These are phyloP conservation scores for Orchestes rusci DNA, from an alignment of 2,888 invertebrate genomes.

Conservation along the genomic window DNA sequence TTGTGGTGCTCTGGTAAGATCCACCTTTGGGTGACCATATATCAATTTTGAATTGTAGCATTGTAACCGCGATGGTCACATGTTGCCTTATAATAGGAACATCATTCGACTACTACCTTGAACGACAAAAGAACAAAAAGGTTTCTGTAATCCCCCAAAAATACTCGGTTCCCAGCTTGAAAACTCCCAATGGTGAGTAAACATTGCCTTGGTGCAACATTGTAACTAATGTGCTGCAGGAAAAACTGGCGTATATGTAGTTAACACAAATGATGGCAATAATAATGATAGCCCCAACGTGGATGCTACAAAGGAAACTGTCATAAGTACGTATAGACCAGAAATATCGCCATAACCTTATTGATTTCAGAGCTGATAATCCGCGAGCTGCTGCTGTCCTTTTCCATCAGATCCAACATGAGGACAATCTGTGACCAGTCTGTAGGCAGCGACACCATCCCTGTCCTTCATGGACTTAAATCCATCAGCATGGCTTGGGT, in stretches of 20 bases:
- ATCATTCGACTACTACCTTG: constrained; percentile 61
- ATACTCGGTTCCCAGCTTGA: constrained; percentile 41
- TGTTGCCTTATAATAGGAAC: constrained; percentile 60
- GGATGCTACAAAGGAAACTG: too few species aligned
- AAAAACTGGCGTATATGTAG: constrained; percentile 39
- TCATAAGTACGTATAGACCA: constrained; percentile 20
- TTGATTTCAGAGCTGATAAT: constrained; percentile 48
- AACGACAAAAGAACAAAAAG: constrained; percentile 46
- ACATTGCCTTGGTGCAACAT: not conserved
- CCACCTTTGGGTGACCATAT: not conserved
- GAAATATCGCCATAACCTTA: not conserved
- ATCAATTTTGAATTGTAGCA: constrained; percentile 43
- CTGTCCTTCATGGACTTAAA: constrained; percentile 60
- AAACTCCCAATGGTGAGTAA: constrained; percentile 35
- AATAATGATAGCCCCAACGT: constrained; percentile 22
- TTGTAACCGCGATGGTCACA: constrained; percentile 47
- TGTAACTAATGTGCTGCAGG: constrained; percentile 30
- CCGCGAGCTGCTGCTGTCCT: constrained; percentile 66
- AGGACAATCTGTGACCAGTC: constrained; percentile 73
- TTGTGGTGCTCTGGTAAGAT: constrained; percentile 61
- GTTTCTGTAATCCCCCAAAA: constrained; percentile 30
- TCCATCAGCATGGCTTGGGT: constrained; percentile 60
- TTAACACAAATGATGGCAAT: constrained; percentile 33
- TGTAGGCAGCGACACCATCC: constrained; percentile 72
- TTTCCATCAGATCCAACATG: constrained; percentile 69